Conservation (phyloP, 2,797 vertebrate species). For the Anomalospiza imberbis region DNA sequence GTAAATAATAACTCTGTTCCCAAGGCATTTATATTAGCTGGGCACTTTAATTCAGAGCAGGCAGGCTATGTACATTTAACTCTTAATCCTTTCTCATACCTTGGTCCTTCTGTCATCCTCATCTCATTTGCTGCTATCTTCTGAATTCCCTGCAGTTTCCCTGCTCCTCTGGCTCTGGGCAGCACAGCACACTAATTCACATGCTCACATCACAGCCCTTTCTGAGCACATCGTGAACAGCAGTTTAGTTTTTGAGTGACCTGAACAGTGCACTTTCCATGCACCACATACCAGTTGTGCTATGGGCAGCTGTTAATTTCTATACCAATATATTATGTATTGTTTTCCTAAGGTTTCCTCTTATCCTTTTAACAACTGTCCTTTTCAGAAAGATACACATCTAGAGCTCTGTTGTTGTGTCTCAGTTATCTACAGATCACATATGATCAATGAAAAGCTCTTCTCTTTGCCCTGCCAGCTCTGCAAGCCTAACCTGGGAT, state of each 20-base stretch:
- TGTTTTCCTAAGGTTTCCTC: not conserved
- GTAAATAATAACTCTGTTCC: not conserved
- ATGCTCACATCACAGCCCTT: not conserved
- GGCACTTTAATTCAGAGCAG: not conserved
- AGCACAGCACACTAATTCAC: fast-evolving
- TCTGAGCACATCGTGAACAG: not conserved
- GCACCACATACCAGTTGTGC: fast-evolving
- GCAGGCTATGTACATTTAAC: not conserved
- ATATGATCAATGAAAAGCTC: not conserved
- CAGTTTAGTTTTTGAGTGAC: not conserved
- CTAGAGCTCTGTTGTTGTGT: not conserved
- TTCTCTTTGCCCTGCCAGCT: not conserved
- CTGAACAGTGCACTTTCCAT: not conserved
- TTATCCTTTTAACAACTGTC: not conserved
- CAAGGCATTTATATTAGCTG: not conserved
- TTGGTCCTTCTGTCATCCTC: not conserved
- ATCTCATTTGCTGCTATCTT: not conserved
- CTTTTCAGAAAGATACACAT: not conserved
- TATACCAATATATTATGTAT: not conserved
- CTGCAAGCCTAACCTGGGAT: not conserved
- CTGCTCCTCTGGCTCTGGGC: not conserved
- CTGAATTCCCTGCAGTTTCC: not conserved
- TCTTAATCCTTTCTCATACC: not conserved
- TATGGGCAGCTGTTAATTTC: not conserved
- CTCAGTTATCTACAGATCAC: not conserved